Evolutionary conservation across 92 coral and sea anemone species (phyloP).

Genomic region (Meandrina meandrites): DNA sequence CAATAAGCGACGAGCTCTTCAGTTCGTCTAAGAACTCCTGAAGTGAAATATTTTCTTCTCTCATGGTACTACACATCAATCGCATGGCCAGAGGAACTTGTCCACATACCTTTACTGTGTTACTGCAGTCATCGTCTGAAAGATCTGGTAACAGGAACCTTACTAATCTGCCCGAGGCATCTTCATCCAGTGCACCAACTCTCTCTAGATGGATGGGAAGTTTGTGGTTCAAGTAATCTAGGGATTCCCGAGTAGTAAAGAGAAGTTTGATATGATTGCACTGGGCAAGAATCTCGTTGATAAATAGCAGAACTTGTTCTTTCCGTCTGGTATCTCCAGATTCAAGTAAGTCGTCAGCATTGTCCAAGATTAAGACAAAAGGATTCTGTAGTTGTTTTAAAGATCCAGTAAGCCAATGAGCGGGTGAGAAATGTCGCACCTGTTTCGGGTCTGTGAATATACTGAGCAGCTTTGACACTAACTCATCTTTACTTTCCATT

Average conservation of each 20-base stretch:
- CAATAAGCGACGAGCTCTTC: background rate
- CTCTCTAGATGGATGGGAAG: background rate
- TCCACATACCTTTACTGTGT: background rate
- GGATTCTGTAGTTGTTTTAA: background rate
- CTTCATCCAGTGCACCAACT: constrained; percentile 1
- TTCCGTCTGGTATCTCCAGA: background rate
- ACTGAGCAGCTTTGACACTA: constrained; percentile 19
- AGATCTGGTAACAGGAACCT: background rate
- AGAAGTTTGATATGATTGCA: constrained; percentile 22
- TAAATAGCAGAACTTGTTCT: background rate
- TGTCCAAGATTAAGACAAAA: constrained; percentile 15
- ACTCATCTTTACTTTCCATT: constrained; percentile 4
- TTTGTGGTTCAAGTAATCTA: background rate
- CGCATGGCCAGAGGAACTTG: constrained; percentile 18
- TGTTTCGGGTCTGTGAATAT: background rate
- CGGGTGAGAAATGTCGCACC: background rate
- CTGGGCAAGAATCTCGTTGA: background rate
- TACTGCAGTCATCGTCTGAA: background rate
- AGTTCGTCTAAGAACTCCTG: background rate
- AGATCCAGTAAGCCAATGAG: background rate
- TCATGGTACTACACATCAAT: constrained; percentile 14
- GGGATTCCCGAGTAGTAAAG: constrained; percentile 4
- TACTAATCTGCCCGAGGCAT: background rate
- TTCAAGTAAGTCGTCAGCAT: constrained; percentile 29
- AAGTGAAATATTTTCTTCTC: background rate